phyloP scores from a whole-genome alignment of 2,113 vertebrate genomes.

The Oreochromis tanganicae region DNA sequence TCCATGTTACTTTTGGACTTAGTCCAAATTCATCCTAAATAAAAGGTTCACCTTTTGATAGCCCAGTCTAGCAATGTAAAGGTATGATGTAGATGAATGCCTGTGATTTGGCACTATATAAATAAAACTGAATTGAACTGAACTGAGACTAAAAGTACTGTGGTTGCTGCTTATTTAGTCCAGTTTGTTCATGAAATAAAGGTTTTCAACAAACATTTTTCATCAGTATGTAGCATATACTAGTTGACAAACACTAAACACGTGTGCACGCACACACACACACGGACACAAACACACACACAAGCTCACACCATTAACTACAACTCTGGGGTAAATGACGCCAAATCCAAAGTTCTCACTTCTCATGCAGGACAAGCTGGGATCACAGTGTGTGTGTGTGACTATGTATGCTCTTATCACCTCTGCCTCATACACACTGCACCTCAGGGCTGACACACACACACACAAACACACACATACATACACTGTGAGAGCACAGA shows the following conservation, averaged over 20 bases:
- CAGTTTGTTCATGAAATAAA: neutral
- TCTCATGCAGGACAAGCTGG: constrained; percentile 45
- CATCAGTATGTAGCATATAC: neutral
- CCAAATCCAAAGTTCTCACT: constrained; percentile 37
- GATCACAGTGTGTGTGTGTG: constrained; percentile 41
- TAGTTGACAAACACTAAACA: neutral
- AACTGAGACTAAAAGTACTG: neutral
- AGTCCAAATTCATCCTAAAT: neutral
- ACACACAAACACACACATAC: constrained; percentile 11
- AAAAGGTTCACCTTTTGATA: neutral
- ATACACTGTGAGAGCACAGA: constrained; percentile 81
- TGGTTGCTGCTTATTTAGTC: neutral
- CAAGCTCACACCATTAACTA: constrained; percentile 20
- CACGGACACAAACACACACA: neutral
- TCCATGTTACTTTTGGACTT: neutral
- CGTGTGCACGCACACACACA: neutral
- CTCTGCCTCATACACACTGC: constrained; percentile 59
- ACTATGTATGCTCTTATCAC: constrained; percentile 59
- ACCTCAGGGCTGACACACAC: constrained; percentile 39
- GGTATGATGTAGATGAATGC: neutral
- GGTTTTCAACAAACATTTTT: neutral
- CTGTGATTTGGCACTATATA: neutral
- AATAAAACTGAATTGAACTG: neutral
- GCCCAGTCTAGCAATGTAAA: neutral
- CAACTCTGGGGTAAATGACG: neutral